Conservation (phyloP, 2,888 invertebrate species). For the Malachius bipustulatus region DNA sequence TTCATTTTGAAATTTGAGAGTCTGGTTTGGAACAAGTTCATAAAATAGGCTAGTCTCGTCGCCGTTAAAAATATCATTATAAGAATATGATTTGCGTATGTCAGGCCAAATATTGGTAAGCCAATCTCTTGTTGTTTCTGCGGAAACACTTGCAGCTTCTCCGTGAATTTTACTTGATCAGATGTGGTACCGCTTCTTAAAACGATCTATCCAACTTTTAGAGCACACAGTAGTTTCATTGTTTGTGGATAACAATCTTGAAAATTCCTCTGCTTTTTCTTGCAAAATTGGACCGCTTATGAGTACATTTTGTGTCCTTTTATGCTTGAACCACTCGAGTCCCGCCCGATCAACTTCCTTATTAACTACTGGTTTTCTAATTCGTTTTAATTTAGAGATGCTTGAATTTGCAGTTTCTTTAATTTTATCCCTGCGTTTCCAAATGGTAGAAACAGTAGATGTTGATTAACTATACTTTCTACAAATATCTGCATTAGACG, state of each 20-base stretch:
- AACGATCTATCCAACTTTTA: conserved; percentile 1
- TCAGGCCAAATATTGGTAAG: conserved; percentile 2
- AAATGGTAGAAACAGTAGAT: not conserved
- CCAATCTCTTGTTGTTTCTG: conserved; percentile 2
- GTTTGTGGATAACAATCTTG: not conserved
- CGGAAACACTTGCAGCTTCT: not conserved
- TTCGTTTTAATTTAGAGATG: conserved; percentile 2
- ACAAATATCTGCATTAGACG: not conserved
- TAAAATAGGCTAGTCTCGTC: conserved; percentile 3
- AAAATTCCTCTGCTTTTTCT: conserved; percentile 1
- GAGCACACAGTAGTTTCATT: not conserved
- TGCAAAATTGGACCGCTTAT: not conserved
- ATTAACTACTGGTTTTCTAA: too few relatives aligned
- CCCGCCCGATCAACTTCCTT: conserved; percentile 1
- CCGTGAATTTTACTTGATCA: not conserved
- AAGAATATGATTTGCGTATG: not conserved
- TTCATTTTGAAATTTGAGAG: too few relatives aligned
- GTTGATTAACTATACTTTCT: conserved; percentile 1
- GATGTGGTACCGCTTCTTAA: conserved; percentile 1
- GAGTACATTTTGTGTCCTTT: not conserved
- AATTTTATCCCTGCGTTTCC: conserved; percentile 1
- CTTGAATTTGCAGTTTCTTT: not conserved
- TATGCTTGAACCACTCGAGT: conserved; percentile 1
- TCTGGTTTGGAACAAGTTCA: not conserved
- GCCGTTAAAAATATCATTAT: conserved; percentile 3